A percentile compares a stretch with the other conserved stretches of the same genome.
Conservation (phyloP, 2,113 vertebrate genomes). For the Ginglymostoma cirratum region DNA sequence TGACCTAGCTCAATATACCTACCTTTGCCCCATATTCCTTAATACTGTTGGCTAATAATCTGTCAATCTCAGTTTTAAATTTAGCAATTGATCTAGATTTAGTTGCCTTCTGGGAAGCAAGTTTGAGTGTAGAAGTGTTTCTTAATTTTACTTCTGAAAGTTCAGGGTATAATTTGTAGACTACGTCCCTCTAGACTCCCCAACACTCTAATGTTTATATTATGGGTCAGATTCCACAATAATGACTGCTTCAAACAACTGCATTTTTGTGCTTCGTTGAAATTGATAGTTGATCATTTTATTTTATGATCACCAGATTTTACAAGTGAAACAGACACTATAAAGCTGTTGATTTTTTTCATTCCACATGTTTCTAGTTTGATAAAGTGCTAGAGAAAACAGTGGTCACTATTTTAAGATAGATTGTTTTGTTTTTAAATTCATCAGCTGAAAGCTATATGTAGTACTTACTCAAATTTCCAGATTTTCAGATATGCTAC, state of each 20-base stretch:
- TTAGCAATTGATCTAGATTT: too few species aligned
- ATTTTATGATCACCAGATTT: not conserved
- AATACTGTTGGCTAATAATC: too few species aligned
- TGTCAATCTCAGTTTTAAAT: too few species aligned
- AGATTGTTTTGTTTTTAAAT: not conserved
- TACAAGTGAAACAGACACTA: not conserved
- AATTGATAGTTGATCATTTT: not conserved
- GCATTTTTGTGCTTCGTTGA: not conserved
- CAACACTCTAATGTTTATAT: not conserved
- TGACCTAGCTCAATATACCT: too few species aligned
- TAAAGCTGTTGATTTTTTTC: not conserved
- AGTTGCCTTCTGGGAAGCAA: not conserved
- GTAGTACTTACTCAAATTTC: not conserved
- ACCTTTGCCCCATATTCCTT: too few species aligned
- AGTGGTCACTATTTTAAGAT: not conserved
- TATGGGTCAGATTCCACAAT: not conserved
- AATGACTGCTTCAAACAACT: not conserved
- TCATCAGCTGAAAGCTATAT: not conserved
- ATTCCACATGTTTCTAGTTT: not conserved
- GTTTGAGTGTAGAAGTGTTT: not conserved
- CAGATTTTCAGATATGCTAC: not conserved
- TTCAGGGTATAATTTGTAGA: not conserved
- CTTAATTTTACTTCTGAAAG: not conserved
- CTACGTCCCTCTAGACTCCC: not conserved
- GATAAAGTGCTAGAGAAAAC: not conserved